phyloP scores from a whole-genome alignment of 2,888 invertebrate genomes.

The Monopis laevigella region DNA sequence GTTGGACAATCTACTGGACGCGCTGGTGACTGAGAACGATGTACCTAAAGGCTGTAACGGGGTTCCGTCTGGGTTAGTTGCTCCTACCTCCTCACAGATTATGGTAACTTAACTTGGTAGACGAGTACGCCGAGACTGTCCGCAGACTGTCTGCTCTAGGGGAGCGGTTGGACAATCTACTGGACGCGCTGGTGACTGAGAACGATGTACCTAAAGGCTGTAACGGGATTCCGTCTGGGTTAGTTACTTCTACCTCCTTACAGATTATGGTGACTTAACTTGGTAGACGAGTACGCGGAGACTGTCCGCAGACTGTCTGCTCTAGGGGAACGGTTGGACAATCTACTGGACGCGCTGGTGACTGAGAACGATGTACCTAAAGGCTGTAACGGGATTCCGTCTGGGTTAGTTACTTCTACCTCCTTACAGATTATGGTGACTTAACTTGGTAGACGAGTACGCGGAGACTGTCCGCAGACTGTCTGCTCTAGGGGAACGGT shows the following conservation, averaged over 20 bases:
- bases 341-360: conserved; percentile 72
- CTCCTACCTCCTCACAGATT: no score
- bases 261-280: no score
- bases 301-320: conserved; percentile 72
- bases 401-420: no score
- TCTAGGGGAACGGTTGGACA: conserved; percentile 73
- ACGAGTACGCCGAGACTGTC: conserved; percentile 73
- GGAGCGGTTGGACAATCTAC: conserved; percentile 72
- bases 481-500: conserved; percentile 73
- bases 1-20: conserved; percentile 73
- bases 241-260: no score
- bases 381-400: conserved; percentile 68
- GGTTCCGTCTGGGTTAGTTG: conserved; percentile 62
- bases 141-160: conserved; percentile 73
- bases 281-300: conserved; percentile 74
- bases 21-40: conserved; percentile 72
- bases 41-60: conserved; percentile 63
- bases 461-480: conserved; percentile 69
- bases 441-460: no score
- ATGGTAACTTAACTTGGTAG: no score
- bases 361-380: conserved; percentile 70
- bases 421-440: no score
- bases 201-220: conserved; percentile 63
- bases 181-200: conserved; percentile 73
- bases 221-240: conserved; percentile 69